Base-by-base conservation (phyloP, 2,797 vertebrate species). In the Cygnus olor region DNA sequence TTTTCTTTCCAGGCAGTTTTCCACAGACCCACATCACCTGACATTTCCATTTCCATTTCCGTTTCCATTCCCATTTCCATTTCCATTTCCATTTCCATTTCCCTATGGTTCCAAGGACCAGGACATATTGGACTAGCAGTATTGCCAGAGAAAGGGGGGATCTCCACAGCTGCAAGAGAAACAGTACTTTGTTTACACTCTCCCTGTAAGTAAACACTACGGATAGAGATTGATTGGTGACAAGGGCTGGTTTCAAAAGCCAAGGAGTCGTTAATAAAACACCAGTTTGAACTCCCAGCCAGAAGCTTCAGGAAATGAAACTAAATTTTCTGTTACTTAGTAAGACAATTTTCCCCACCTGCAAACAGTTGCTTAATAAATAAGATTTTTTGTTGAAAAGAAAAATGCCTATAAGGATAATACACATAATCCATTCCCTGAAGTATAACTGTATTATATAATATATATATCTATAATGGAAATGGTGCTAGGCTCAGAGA, bases 181-280 rank as follows among this genome's bases (percentile, higher is more conserved):
- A 69, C 1, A 24, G 20, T 28, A 49, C 21, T 82, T 45, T 11
- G 5, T 0, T 0, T 45, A 19, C 7, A 22, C 66, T 69, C 81
- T 63, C 5, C 27, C 22, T 71, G 4, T 28, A 58, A 72, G 64
- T 54, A 80, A 63, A 38, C 34, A 22, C 42, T 77, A 27, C 36
- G n/a, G 17, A 49, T 77, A 54, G 42, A 64, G 22, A 49, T 84
- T 80, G 38, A 60, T 36, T 77, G 32, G 49, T 77, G 80, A 36
- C 28, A 80, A 64, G 34, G 65, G 2, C n/a, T 78, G 38, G 44
- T 81, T 93, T 85, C 44, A 70, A 45, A 90, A 73, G 56, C 45
- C 49, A 78, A 66, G 6, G 2, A 6, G 3, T 68, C 60, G 44
- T 58, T 57, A 80, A 68, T 63, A 84, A 80, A 87, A 58, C n/a